Evolutionary conservation across 1,140 invertebrate species (phyloP).

Genomic region (Trachelipus rathkii): DNA sequence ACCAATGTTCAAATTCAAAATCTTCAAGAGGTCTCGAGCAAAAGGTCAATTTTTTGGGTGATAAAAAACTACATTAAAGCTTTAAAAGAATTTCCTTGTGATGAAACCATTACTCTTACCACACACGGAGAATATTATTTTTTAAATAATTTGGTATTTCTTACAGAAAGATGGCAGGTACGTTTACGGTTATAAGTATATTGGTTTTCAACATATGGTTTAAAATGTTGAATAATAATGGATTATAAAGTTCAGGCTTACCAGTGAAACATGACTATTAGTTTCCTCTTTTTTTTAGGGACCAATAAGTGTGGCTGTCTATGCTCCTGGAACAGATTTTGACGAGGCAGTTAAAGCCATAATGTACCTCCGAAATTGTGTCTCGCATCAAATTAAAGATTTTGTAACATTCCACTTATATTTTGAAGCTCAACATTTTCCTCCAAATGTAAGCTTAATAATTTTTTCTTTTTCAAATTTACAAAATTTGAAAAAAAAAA

Average conservation of each 20-base stretch:
- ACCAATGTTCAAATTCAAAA: conserved; percentile 23
- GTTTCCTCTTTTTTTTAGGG: conserved; percentile 49
- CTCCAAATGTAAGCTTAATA: conserved; percentile 32
- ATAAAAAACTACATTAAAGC: conserved; percentile 75
- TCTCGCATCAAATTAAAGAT: conserved; percentile 24
- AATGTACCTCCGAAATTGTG: conserved; percentile 53
- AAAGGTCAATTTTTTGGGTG: conserved; percentile 59
- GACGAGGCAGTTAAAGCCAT: conserved; percentile 63
- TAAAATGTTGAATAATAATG: no score
- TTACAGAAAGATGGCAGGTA: conserved; percentile 51
- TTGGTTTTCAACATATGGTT: no score
- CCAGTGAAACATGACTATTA: no score
- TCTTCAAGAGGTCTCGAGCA: conserved; percentile 26
- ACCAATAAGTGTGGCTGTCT: conserved; percentile 69
- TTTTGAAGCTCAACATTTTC: conserved; percentile 39
- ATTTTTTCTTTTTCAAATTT: no score
- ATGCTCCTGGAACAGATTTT: conserved; percentile 69
- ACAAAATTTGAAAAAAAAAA: no score
- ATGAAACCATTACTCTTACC: conserved; percentile 82
- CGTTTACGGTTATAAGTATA: neutral
- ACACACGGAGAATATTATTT: conserved; percentile 87
- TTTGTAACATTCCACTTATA: conserved; percentile 45
- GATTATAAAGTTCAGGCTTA: no score
- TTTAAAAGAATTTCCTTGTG: conserved; percentile 56
- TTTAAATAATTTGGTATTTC: conserved; percentile 77